These are phyloP conservation scores for Lytechinus variegatus DNA, from an alignment of 35 echinoderm and acorn worm genomes.

Conservation along the genomic window DNA sequence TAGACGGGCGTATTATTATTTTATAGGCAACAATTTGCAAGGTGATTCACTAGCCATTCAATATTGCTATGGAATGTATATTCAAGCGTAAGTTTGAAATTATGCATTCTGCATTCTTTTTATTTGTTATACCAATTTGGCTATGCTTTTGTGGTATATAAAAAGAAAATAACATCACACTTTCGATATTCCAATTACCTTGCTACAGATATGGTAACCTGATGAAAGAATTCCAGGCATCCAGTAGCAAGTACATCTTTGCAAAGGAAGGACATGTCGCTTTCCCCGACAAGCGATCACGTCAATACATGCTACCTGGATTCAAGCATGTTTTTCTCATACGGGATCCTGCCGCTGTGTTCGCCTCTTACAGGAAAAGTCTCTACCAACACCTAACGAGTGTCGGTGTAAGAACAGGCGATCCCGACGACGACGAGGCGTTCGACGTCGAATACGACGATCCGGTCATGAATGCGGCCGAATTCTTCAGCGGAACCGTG, in stretches of 20 bases:
- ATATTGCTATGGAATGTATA: too few relatives aligned
- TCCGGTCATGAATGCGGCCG: not conserved
- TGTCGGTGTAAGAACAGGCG: not conserved
- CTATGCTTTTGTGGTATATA: too few relatives aligned
- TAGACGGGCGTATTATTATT: too few relatives aligned
- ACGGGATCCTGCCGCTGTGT: constrained; percentile 55
- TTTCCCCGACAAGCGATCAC: not conserved
- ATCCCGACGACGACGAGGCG: not conserved
- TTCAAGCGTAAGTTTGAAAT: too few relatives aligned
- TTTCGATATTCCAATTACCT: too few relatives aligned
- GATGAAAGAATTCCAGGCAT: not conserved
- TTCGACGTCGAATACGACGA: constrained; percentile 8
- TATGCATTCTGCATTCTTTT: too few relatives aligned
- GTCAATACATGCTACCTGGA: constrained; percentile 46
- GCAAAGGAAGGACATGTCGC: not conserved
- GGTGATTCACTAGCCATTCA: too few relatives aligned
- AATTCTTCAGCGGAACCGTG: constrained; percentile 17
- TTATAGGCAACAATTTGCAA: too few relatives aligned
- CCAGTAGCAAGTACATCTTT: not conserved
- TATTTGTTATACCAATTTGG: too few relatives aligned
- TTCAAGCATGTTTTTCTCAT: constrained; percentile 69
- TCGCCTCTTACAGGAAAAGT: constrained; percentile 46
- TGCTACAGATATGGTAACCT: not conserved
- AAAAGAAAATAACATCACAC: too few relatives aligned
- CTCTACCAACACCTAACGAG: not conserved